Percentiles rank a stretch among this genome's conserved stretches.
These are phyloP conservation scores for Sebastolobus altivelis DNA, from an alignment of 2,797 vertebrate genomes.

Conservation along the genomic window DNA sequence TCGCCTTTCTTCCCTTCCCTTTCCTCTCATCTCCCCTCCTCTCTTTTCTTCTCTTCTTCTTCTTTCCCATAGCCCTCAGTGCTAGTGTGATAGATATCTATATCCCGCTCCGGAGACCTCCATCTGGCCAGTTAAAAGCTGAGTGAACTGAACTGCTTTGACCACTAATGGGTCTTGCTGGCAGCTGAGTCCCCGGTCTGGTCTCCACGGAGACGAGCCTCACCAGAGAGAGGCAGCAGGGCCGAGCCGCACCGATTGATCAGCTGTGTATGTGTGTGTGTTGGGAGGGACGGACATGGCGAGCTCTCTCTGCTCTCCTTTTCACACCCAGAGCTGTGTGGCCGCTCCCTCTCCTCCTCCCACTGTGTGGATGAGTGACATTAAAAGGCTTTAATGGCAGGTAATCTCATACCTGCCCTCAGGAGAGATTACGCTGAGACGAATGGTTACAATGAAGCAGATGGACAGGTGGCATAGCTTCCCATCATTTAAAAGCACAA, in stretches of 20 bases:
- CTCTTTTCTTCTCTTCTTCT: not conserved
- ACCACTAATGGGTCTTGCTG: constrained; percentile 77
- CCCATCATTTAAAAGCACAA: constrained; percentile 21
- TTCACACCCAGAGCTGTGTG: constrained; percentile 27
- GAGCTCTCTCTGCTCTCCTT: constrained; percentile 13
- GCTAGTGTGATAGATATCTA: constrained; percentile 42
- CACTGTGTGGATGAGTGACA: constrained; percentile 30
- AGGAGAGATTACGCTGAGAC: constrained; percentile 47
- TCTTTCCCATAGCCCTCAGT: not conserved
- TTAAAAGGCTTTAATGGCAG: constrained; percentile 53
- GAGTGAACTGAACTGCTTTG: constrained; percentile 44
- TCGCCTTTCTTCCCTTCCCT: too few relatives aligned
- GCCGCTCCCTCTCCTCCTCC: constrained; percentile 15
- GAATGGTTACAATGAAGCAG: constrained; percentile 28
- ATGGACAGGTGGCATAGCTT: not conserved
- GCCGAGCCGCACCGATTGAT: constrained; percentile 54
- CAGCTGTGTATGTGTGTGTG: constrained; percentile 38
- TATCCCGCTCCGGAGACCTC: constrained; percentile 56
- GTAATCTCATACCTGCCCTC: constrained; percentile 49
- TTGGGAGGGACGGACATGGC: constrained; percentile 13
- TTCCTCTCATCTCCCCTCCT: not conserved
- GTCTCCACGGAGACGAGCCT: constrained; percentile 80
- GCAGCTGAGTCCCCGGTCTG: constrained; percentile 66
- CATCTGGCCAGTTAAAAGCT: constrained; percentile 71
- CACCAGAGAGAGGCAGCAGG: constrained; percentile 47